phyloP scores from a whole-genome alignment of 2,888 invertebrate genomes.

The Bellardia bayeri region DNA sequence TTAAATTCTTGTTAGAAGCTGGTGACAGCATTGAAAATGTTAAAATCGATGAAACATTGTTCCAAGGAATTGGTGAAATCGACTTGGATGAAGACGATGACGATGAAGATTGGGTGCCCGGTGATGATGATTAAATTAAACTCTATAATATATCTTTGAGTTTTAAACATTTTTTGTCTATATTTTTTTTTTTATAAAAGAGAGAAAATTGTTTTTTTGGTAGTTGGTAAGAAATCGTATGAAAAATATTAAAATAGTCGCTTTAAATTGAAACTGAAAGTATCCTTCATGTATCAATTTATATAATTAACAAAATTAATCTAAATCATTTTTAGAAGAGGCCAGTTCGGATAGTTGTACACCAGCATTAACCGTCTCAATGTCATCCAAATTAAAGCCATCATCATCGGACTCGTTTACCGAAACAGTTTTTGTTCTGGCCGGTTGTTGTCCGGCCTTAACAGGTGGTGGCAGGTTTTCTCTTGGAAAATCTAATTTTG shows the following conservation, averaged over 20 bases:
- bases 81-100: slow-evolving; percentile 85
- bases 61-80: slow-evolving; percentile 94
- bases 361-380: slow-evolving; percentile 84
- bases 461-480: slow-evolving; percentile 75
- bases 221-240: slow-evolving; percentile 13
- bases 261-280: slow-evolving; percentile 15
- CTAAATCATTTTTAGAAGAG: slow-evolving; percentile 75
- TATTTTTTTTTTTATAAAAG: slow-evolving; percentile 30
- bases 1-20: slow-evolving; percentile 97
- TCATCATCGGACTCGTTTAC: slow-evolving; percentile 84
- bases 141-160: background rate
- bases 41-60: slow-evolving; percentile 96
- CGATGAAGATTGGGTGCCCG: slow-evolving; percentile 86
- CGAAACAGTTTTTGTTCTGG: slow-evolving; percentile 29
- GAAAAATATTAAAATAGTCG: slow-evolving; percentile 4
- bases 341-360: slow-evolving; percentile 79
- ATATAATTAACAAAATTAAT: slow-evolving; percentile 71
- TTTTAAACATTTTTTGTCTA: slow-evolving; percentile 46
- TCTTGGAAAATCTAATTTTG: slow-evolving; percentile 88
- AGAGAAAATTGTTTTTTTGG: slow-evolving; percentile 18
- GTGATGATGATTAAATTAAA: slow-evolving; percentile 78
- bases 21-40: slow-evolving; percentile 86
- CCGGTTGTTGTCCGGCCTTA: slow-evolving; percentile 48
- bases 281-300: background rate
- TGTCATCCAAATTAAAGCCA: slow-evolving; percentile 90